phyloP scores from a whole-genome alignment of 2,888 invertebrate species.

The Erebia palarica region DNA sequence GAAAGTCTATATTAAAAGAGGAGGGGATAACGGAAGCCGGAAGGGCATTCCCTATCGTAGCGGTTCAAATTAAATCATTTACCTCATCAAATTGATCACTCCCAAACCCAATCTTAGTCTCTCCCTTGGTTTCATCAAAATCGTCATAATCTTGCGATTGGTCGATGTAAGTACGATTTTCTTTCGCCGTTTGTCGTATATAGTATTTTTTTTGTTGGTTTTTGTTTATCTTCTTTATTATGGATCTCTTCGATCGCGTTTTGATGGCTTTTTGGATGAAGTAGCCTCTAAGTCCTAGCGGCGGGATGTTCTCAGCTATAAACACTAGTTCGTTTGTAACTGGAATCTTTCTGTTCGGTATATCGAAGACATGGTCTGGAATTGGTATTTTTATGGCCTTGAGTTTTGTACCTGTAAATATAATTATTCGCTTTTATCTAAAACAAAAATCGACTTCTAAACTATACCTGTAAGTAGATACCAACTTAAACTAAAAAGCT shows the following conservation, averaged over 20 bases:
- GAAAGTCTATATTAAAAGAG: no score
- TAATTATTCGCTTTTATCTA: no score
- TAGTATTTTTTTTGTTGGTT: slow-evolving; percentile 52
- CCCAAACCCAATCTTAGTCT: slow-evolving; percentile 12
- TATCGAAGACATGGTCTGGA: slow-evolving; percentile 74
- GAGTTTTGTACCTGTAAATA: slow-evolving; percentile 61
- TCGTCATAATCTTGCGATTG: slow-evolving; percentile 45
- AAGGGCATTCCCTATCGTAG: no score
- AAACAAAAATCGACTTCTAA: no score
- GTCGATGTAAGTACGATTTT: slow-evolving; percentile 42
- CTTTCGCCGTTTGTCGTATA: slow-evolving; percentile 46
- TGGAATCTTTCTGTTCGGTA: slow-evolving; percentile 80
- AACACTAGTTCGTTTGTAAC: slow-evolving; percentile 88
- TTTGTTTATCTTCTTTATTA: slow-evolving; percentile 53
- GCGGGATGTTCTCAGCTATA: slow-evolving; percentile 83
- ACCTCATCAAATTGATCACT: slow-evolving; percentile 14
- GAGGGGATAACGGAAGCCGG: no score
- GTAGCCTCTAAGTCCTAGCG: slow-evolving; percentile 86
- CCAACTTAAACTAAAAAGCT: no score
- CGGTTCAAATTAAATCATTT: slow-evolving; percentile 6
- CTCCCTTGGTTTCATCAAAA: slow-evolving; percentile 41
- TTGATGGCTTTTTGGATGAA: slow-evolving; percentile 60
- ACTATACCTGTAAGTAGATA: no score
- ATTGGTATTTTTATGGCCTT: slow-evolving; percentile 84
- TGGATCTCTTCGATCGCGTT: slow-evolving; percentile 39